phyloP scores from a whole-genome alignment of 2,797 vertebrate species.

The Acanthis flammea region DNA sequence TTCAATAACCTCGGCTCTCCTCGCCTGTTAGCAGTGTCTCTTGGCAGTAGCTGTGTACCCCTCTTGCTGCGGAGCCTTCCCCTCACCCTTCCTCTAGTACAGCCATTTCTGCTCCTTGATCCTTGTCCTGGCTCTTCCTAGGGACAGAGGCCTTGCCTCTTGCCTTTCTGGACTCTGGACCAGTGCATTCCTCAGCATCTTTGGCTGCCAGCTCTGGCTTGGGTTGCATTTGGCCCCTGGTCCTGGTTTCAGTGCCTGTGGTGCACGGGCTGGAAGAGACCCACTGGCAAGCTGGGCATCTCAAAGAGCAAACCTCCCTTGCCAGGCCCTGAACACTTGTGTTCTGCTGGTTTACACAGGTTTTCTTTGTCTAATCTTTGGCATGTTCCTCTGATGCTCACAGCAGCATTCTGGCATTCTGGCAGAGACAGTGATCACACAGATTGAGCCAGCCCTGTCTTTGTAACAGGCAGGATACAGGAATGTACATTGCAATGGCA shows the following conservation, averaged over 20 bases:
- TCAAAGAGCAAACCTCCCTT: not conserved
- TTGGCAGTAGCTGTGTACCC: not conserved
- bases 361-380: not conserved
- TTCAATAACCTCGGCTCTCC: rapidly evolving
- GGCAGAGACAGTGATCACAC: not conserved
- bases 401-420: not conserved
- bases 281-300: not conserved
- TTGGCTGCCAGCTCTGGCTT: not conserved
- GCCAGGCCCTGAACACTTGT: not conserved
- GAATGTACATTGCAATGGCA: not conserved
- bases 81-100: not conserved
- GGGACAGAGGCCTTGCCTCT: not conserved
- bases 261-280: not conserved
- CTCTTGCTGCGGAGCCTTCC: not conserved
- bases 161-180: not conserved
- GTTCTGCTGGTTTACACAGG: not conserved
- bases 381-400: not conserved
- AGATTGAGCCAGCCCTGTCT: not conserved
- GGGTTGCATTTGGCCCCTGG: not conserved
- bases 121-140: not conserved
- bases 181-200: not conserved
- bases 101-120: not conserved
- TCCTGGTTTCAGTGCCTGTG: not conserved
- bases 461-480: not conserved
- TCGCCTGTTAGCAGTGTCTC: not conserved